These are phyloP conservation scores for Peribatodes rhomboidaria DNA, from an alignment of 2,888 invertebrate genomes.

Conservation along the genomic window DNA sequence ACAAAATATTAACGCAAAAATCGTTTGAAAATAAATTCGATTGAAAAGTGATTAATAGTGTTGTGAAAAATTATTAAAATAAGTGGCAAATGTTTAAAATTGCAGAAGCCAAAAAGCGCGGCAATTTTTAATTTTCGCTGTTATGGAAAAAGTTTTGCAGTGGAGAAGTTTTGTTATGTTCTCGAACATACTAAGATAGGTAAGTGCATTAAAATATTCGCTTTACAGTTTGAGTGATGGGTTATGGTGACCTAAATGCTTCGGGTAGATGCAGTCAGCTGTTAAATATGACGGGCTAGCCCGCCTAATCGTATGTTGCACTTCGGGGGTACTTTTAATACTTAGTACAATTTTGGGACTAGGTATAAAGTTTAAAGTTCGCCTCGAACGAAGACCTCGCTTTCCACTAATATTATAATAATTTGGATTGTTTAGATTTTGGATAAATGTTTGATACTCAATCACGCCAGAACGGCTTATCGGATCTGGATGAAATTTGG, in stretches of 20 bases:
- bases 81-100: not conserved
- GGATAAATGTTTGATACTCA: no score
- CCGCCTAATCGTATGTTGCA: not conserved
- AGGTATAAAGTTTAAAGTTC: no score
- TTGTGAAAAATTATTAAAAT: not conserved
- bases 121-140: constrained; percentile 11
- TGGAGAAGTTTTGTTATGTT: not conserved
- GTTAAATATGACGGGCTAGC: constrained; percentile 1
- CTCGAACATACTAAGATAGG: constrained; percentile 23
- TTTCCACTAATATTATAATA: no score
- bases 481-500: no score
- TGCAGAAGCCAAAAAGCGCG: not conserved
- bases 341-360: no score
- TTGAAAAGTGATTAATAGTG: constrained; percentile 1
- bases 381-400: no score
- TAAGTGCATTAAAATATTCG: constrained; percentile 9
- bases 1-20: not conserved
- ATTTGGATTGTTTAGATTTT: no score
- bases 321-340: no score
- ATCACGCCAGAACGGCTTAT: no score
- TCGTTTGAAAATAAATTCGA: constrained; percentile 2
- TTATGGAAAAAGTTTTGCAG: constrained; percentile 27
- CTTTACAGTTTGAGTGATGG: constrained; percentile 2
- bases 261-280: constrained; percentile 13
- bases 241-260: constrained; percentile 19